Base-by-base conservation (phyloP, 2,113 vertebrate genomes). In the Eonycteris spelaea region DNA sequence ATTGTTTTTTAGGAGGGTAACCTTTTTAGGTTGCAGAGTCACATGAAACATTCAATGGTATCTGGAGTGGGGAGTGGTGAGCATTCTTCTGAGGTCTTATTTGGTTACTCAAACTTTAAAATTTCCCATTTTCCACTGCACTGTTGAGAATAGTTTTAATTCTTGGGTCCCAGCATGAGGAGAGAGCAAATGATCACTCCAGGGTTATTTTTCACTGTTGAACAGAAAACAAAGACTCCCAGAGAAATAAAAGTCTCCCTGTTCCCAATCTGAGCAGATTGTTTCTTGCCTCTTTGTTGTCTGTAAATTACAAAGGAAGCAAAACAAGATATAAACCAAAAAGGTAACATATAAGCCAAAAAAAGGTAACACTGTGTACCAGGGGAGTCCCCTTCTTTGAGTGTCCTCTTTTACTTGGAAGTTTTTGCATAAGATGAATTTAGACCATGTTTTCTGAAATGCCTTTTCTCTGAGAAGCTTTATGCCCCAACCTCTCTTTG, bases 391-490 rank as follows among this genome's bases (percentile, higher is more conserved):
- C 35, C 86, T 68, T 84, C 90, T 22, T 90, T 77, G 0, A 33
- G n/a, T 45, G 61, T 28, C 67, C 82, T 96, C 90, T 83, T 33
- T 48, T n/a, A 55, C 40, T 88, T 67, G 45, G 9, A 28, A 83
- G 63, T 16, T 87, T 87, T 86, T 84, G 35, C 51, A 35, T 33
- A 45, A 75, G 59, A 43, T 51, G 45, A 90, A n/a, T 7, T 83
- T 38, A 57, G 71, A 63, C 22, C 67, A 86, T 92, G 30, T 33
- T 84, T 95, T 78, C 51, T 92, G 74, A 93, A 85, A 38, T 61
- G 78, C 9, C 38, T 83, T 90, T 88, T 75, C 30, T 86, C 48
- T 84, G 84, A 77, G 71, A 74, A 94, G 57, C 71, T 88, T 87
- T 93, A 45, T 33, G 45, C 43, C 68, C 40, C n/a, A 79, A 80